Percentiles rank a stretch among this genome's conserved stretches.
These are phyloP conservation scores for Pharmacophagus antenor DNA, from an alignment of 2,888 invertebrate species.

Conservation along the genomic window DNA sequence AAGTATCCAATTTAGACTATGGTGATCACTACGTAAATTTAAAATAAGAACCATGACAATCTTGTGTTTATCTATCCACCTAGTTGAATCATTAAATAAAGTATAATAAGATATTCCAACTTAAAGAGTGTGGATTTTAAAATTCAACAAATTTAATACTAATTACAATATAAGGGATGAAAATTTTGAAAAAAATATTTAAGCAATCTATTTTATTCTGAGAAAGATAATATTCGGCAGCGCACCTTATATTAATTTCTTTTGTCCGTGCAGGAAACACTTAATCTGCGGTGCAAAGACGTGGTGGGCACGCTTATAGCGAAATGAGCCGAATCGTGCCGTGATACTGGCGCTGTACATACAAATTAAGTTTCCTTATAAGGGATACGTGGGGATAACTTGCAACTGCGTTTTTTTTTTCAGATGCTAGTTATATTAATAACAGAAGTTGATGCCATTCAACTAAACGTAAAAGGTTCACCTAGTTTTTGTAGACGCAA, in stretches of 20 bases:
- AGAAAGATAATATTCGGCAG: conserved; percentile 70
- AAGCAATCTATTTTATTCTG: conserved; percentile 74
- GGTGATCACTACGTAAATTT: too few species aligned
- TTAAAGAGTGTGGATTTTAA: too few species aligned
- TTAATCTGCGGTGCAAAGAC: conserved; percentile 60
- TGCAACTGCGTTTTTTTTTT: conserved; percentile 51
- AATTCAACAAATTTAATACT: too few species aligned
- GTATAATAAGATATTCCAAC: too few species aligned
- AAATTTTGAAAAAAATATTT: too few species aligned
- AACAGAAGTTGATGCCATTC: conserved; percentile 51
- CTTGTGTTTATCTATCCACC: too few species aligned
- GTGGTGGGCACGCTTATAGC: conserved; percentile 57
- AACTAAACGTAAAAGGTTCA: conserved; percentile 48
- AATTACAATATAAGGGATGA: too few species aligned
- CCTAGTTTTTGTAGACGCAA: conserved; percentile 50
- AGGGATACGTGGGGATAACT: conserved; percentile 39
- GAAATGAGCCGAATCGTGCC: conserved; percentile 52
- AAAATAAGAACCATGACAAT: too few species aligned
- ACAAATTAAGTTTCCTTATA: conserved; percentile 68
- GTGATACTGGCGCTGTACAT: conserved; percentile 57
- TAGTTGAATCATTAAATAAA: too few species aligned
- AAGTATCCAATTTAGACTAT: too few species aligned
- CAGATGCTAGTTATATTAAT: conserved; percentile 53
- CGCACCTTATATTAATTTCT: conserved; percentile 62
- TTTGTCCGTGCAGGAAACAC: conserved; percentile 49